phyloP scores from a whole-genome alignment of 1,140 invertebrate species.

The Dinothrombium tinctorium region DNA sequence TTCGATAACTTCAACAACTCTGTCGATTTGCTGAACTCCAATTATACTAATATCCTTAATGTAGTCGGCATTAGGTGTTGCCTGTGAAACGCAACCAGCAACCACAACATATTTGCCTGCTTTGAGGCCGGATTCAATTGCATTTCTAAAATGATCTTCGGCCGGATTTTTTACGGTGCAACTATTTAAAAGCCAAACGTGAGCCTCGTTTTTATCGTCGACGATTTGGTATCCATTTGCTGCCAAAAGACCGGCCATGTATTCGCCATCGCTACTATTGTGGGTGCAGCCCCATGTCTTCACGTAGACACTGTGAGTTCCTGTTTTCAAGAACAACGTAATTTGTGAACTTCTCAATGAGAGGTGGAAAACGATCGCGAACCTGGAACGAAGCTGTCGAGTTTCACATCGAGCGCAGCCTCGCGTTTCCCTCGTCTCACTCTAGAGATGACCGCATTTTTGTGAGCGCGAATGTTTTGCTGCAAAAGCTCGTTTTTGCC shows the following conservation, averaged over 20 bases:
- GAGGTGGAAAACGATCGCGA: neutral
- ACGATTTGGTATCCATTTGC: slow-evolving; percentile 64
- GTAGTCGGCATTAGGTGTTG: slow-evolving; percentile 26
- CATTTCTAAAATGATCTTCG: slow-evolving; percentile 87
- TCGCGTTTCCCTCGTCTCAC: slow-evolving; percentile 11
- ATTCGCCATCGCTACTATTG: slow-evolving; percentile 77
- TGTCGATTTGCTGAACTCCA: slow-evolving; percentile 90
- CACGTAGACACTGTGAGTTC: slow-evolving; percentile 30
- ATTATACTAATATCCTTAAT: slow-evolving; percentile 65
- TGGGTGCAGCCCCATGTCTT: slow-evolving; percentile 97
- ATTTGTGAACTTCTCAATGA: neutral
- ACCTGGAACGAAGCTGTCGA: slow-evolving; percentile 1
- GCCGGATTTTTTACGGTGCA: slow-evolving; percentile 94
- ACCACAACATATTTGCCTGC: slow-evolving; percentile 65
- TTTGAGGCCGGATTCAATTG: slow-evolving; percentile 49
- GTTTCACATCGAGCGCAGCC: slow-evolving; percentile 3
- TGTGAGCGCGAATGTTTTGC: neutral
- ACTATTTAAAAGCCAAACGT: slow-evolving; percentile 86
- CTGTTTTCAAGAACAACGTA: neutral
- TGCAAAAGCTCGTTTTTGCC: neutral
- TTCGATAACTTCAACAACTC: slow-evolving; percentile 95
- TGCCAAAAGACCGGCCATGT: slow-evolving; percentile 83
- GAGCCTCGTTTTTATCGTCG: slow-evolving; percentile 51
- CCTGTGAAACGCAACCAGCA: slow-evolving; percentile 85
- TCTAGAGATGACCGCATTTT: slow-evolving; percentile 27